Evolutionary conservation across 1,140 invertebrate species (phyloP).

Genomic region (Phymorhynchus buccinoides): DNA sequence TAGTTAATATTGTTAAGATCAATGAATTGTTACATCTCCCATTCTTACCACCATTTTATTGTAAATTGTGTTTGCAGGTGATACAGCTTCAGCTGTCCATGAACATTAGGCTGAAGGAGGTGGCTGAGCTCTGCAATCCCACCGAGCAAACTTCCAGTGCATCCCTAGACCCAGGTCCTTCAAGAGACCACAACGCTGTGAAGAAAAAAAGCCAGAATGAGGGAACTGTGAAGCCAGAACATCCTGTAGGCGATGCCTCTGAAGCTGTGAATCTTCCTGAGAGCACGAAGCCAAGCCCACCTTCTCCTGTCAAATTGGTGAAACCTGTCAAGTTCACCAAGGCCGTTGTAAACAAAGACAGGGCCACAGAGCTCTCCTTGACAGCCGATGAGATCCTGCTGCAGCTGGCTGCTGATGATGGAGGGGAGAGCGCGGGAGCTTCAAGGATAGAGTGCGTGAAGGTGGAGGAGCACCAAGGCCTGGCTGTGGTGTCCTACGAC

Average conservation of each 20-base stretch:
- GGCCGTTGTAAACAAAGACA: neutral
- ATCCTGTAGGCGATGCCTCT: neutral
- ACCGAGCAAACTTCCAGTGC: neutral
- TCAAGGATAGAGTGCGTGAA: constrained; percentile 40
- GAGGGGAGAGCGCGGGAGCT: neutral
- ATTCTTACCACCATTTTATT: too few relatives aligned
- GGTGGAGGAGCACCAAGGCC: constrained; percentile 48
- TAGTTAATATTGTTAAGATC: too few relatives aligned
- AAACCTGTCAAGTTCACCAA: constrained; percentile 28
- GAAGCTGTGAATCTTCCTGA: neutral
- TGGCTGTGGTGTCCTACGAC: constrained; percentile 48
- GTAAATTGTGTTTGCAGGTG: constrained; percentile 29
- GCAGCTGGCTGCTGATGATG: constrained; percentile 47
- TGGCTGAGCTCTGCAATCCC: constrained; percentile 21
- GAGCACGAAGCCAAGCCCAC: neutral
- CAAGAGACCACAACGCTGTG: neutral
- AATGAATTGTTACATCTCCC: too few relatives aligned
- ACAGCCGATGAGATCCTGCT: constrained; percentile 54
- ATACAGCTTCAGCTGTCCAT: constrained; percentile 32
- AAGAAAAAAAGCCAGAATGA: neutral
- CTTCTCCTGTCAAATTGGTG: neutral
- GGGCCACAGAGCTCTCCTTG: constrained; percentile 5
- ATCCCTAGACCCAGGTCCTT: neutral
- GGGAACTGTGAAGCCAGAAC: neutral
- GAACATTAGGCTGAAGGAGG: constrained; percentile 27